Evolutionary conservation across 2,888 invertebrate genomes (phyloP), one percentile per base, ranked within the genome.

Genomic region (Trachelus stipa): DNA sequence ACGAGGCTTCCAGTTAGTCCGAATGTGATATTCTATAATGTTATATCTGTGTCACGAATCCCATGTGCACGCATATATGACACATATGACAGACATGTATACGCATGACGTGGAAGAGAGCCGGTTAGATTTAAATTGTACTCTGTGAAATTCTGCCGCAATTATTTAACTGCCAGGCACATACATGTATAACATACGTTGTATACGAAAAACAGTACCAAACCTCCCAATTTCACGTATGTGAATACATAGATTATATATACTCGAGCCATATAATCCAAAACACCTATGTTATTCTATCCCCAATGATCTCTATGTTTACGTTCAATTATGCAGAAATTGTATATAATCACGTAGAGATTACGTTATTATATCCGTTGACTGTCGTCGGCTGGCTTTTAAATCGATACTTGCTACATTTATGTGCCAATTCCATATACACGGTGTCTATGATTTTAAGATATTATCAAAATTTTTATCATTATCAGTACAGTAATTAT

Each of bases 251-350:
- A 15, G 4, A 15, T 4, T 15, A 40, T 40, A 40, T 15, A 15
- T 40, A 15, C 15, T 15, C 6, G 15, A 40, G 15, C 40, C 40
- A 15, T 15, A 40, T 40, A 40, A 15, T 40, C 1, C 40, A 6
- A 40, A 40, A 40, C 40, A 15, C 40, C 40, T 40, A 40, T 40
- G 15, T 75, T 23, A 12, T 40, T 74, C 56, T 76, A 79, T 80
- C 79, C 79, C 80, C 82, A 84, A 86, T 87, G 83, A 86, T 82
- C 84, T 77, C 77, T 78, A 79, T 86, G 85, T 87, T 87, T 87
- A 84, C 81, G 84, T 85, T 85, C 85, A 85, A 87, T 87, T 85
- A 86, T 85, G 83, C 76, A 85, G 80, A 84, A 86, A 86, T 85
- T 86, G 84, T 79, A 79, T 81, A 79, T 79, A 75, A 81, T 81